Percentiles rank a stretch among this genome's conserved stretches.
Evolutionary conservation across 2,113 vertebrate genomes (phyloP).

Genomic region (Trogon melanurus): DNA sequence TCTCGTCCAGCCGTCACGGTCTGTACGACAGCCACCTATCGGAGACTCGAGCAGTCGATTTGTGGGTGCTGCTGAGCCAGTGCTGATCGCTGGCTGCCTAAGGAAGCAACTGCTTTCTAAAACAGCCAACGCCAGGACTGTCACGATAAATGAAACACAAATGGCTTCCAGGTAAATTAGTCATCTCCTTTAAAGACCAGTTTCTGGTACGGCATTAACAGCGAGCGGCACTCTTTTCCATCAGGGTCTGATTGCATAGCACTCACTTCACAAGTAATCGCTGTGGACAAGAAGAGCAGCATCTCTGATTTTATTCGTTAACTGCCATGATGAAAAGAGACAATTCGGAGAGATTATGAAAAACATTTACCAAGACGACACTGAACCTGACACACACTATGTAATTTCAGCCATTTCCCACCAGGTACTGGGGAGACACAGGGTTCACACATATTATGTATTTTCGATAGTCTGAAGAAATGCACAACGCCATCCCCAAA

Average conservation of each 20-base stretch:
- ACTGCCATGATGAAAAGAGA: not conserved
- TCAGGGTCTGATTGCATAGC: conserved; percentile 1
- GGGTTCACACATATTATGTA: not conserved
- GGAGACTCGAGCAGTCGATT: not conserved
- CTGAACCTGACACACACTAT: not conserved
- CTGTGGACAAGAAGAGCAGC: not conserved
- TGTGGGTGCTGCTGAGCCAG: not conserved
- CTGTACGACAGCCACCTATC: not conserved
- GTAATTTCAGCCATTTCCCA: not conserved
- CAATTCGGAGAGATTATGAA: not conserved
- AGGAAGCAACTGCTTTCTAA: not conserved
- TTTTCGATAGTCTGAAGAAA: not conserved
- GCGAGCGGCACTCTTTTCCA: not conserved
- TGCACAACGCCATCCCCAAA: not conserved
- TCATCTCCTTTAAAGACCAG: not conserved
- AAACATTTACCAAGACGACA: not conserved
- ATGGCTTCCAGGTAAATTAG: not conserved
- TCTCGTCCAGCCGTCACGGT: not conserved
- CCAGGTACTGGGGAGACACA: not conserved
- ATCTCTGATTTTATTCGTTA: not conserved
- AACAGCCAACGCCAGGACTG: not conserved
- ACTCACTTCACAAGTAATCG: not conserved
- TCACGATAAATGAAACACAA: not conserved
- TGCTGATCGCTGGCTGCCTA: not conserved
- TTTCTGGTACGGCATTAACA: not conserved